Percentiles rank a stretch among this genome's conserved stretches.
phyloP scores from a whole-genome alignment of 2,888 invertebrate species.

The Xylocampa areola region DNA sequence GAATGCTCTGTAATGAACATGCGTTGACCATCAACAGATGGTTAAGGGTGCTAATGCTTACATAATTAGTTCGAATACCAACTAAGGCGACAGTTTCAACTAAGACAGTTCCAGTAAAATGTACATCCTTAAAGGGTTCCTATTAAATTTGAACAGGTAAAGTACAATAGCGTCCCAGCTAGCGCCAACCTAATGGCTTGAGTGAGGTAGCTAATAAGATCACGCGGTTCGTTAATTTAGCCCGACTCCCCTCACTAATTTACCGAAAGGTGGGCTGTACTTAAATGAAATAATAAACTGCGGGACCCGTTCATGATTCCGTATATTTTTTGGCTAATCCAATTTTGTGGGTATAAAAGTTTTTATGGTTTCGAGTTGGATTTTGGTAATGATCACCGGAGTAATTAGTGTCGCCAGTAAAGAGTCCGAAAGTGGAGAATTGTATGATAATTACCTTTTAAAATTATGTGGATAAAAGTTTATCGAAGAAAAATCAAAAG shows the following conservation, averaged over 20 bases:
- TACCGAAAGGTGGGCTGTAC: slow-evolving; percentile 65
- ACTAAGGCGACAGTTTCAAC: slow-evolving; percentile 2
- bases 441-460: not conserved
- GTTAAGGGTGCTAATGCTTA: slow-evolving; percentile 21
- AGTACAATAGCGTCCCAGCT: slow-evolving; percentile 62
- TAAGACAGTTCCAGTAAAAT: slow-evolving; percentile 43
- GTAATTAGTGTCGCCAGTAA: slow-evolving; percentile 15
- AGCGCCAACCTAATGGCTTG: slow-evolving; percentile 67
- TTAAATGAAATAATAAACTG: slow-evolving; percentile 68
- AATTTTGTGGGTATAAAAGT: slow-evolving; percentile 29
- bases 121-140: slow-evolving; percentile 55
- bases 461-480: not conserved
- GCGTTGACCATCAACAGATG: slow-evolving; percentile 12
- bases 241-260: slow-evolving; percentile 67
- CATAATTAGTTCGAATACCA: slow-evolving; percentile 20
- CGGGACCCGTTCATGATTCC: slow-evolving; percentile 51
- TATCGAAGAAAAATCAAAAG: not conserved
- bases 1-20: not conserved
- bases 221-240: slow-evolving; percentile 76
- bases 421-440: not conserved
- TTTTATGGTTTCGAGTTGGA: slow-evolving; percentile 17
- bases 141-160: slow-evolving; percentile 71
- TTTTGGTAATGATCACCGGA: slow-evolving; percentile 9
- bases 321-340: slow-evolving; percentile 38
- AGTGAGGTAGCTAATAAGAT: slow-evolving; percentile 77